Evolutionary conservation across 2,797 vertebrate species (phyloP), one percentile per base, ranked within the genome.

Genomic region (Serranus cabrilla): DNA sequence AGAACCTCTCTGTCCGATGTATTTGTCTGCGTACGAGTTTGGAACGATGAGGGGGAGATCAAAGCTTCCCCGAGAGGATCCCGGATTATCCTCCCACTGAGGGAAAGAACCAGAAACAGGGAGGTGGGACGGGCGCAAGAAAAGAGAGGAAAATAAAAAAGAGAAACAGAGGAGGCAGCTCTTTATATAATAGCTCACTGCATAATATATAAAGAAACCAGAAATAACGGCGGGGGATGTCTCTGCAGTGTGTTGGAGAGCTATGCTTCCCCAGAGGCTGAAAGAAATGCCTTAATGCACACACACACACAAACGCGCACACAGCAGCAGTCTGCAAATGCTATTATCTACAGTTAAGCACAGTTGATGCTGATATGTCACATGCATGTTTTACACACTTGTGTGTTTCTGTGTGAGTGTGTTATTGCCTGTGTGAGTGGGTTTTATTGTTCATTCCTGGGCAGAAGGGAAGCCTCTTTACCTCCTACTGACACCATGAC

Each of bases 131-230:
- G 79, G 65, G 71, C 8, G 61, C 50, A 55, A 76, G 25, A 25
- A 71, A 71, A 43, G 18, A 57, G 60, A 11, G 12, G 1, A 23
- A 31, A 50, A 49, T 55, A 20, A 64, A 25, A 69, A 10, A 68
- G 49, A 61, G 58, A 63, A 27, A 71, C 73, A 55, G 65, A 76
- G 78, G 74, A 72, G 86, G 78, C 25, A 66, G 80, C 73, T 80
- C 80, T 71, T 94, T 94, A 92, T 91, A 78, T 92, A 94, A 93
- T 74, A 81, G 77, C 67, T 78, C 66, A 43, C 87, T 91, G 89
- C 78, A 90, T 92, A 86, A 92, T 88, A 89, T 83, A 90, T 87
- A 83, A 86, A 88, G 81, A 88, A 84, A 88, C 58, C 82, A 83
- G 76, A 85, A 88, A 89, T 84, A 88, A 84, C 80, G 85, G 89